A percentile compares a stretch with the other conserved stretches of the same genome.
phyloP scores from a whole-genome alignment of 2,113 vertebrate species.

The Channa maculata region DNA sequence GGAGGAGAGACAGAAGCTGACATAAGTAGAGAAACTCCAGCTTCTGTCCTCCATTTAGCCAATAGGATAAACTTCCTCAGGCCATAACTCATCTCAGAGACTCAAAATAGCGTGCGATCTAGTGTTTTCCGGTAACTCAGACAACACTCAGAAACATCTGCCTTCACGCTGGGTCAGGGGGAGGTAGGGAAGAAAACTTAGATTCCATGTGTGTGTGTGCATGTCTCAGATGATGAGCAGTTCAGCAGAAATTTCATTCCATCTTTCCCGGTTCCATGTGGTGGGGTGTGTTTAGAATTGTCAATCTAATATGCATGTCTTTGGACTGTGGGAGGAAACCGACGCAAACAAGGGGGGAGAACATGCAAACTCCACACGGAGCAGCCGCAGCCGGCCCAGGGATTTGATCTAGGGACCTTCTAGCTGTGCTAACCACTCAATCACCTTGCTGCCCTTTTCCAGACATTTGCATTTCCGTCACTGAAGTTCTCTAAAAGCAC shows the following conservation, averaged over 20 bases:
- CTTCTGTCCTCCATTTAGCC: slow-evolving; percentile 29
- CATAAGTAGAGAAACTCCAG: slow-evolving; percentile 25
- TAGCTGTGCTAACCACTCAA: no score
- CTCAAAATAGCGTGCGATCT: slow-evolving; percentile 19
- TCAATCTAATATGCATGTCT: no score
- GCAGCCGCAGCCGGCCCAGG: no score
- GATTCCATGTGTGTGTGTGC: neutral
- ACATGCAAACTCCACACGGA: no score
- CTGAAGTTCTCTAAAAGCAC: no score
- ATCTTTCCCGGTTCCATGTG: slow-evolving; percentile 58
- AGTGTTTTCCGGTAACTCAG: slow-evolving; percentile 29
- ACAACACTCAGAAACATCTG: slow-evolving; percentile 34
- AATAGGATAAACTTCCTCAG: slow-evolving; percentile 35
- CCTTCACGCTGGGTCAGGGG: slow-evolving; percentile 29
- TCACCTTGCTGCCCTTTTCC: no score
- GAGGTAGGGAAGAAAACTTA: slow-evolving; percentile 37
- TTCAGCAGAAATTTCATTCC: slow-evolving; percentile 62
- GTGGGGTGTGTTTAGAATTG: no score
- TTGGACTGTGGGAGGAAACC: no score
- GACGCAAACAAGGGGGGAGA: no score
- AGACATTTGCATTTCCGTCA: no score
- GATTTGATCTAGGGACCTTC: no score
- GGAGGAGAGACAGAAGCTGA: neutral
- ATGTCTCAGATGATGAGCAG: slow-evolving; percentile 58
- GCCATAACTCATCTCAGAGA: slow-evolving; percentile 44